A percentile compares a stretch with the other conserved stretches of the same genome.
Conservation (phyloP, 2,888 invertebrate genomes). For the Eupithecia inturbata region DNA sequence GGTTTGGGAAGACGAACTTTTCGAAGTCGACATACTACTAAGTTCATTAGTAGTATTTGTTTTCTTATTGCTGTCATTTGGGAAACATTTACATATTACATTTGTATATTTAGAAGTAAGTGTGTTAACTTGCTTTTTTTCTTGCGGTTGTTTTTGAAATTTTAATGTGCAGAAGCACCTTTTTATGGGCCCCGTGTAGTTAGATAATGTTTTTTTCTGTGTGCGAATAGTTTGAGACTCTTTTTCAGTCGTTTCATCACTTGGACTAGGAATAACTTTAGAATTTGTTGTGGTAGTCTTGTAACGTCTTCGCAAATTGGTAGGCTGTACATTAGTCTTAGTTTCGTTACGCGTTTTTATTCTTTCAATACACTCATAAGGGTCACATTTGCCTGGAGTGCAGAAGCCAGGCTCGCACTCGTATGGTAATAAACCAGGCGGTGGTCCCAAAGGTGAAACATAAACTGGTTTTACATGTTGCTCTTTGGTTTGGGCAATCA, state of each 20-base stretch:
- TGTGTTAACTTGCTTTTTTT: neutral
- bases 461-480: conserved; percentile 9
- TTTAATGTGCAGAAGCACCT: neutral
- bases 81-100: neutral
- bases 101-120: neutral
- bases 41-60: neutral
- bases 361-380: conserved; percentile 41
- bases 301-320: neutral
- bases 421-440: conserved; percentile 36
- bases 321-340: neutral
- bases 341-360: conserved; percentile 9
- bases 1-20: neutral
- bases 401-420: conserved; percentile 54
- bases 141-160: neutral
- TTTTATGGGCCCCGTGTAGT: neutral
- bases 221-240: neutral
- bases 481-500: conserved; percentile 8
- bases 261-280: neutral
- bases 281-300: neutral
- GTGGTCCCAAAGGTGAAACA: neutral
- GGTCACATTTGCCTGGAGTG: conserved; percentile 50
- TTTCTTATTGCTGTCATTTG: neutral
- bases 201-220: neutral
- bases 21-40: neutral
- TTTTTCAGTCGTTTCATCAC: neutral